Evolutionary conservation across 1,140 invertebrate genomes (phyloP), one percentile per base, ranked within the genome.

Genomic region (Lysiphlebus fabarum): DNA sequence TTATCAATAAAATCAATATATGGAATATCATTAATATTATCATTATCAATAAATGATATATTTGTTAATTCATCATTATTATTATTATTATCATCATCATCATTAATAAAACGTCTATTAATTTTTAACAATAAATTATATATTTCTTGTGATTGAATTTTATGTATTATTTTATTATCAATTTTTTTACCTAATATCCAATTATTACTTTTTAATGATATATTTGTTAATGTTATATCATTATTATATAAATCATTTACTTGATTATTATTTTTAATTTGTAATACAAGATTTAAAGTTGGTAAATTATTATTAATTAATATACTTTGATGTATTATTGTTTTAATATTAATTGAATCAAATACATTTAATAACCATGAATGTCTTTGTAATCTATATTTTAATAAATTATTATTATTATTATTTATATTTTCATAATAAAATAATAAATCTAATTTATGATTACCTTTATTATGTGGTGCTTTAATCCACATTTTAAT

Each of bases 341-440:
- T 82, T 17, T 82, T 82, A 3, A 86, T 80, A 55, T 83, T 81
- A 10, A 90, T 70, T 2, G 87, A 88, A 61, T 88, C 85, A 49
- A 86, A 76, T n/a, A 89, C 85, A 42, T 82, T 82, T n/a, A 90
- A 72, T 54, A 85, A 80, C 83, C 87, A 88, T 14, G 81, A 82
- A 61, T 90, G 87, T 6, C 87, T 83, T 34, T 87, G 82, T 8
- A 90, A 69, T 45, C 88, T 78, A 70, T 90, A 85, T 63, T 74
- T 81, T 6, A 82, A 73, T 61, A 74, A 65, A 61, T 75, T 70
- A 63, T 77, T 81, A 3, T 65, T 51, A 38, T 80, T 66, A 0
- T 76, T 73, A 26, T n/a, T n/a, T n/a, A n/a, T n/a, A 66, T 86
- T 82, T 66, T 88, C 85, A 71, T 91, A 91, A 69, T 90, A 90